Conservation (phyloP, 2,797 vertebrate species). For the Leucoraja ocellata region DNA sequence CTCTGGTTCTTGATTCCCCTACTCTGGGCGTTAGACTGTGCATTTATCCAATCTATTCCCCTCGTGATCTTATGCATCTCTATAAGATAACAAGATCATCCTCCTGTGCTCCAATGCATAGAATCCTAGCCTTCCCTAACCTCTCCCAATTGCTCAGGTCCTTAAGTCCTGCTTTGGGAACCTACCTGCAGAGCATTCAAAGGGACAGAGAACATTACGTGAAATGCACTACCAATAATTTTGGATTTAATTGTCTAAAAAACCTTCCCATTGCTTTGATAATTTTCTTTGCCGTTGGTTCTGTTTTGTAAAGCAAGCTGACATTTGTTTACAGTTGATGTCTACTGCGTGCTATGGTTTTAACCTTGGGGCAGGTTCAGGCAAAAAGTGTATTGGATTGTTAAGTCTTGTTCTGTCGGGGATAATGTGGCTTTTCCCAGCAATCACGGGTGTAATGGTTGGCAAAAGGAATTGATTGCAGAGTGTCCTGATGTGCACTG, state of each 20-base stretch:
- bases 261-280: not conserved
- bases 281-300: not conserved
- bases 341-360: not conserved
- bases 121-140: too few relatives aligned
- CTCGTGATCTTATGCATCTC: too few relatives aligned
- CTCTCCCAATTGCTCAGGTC: too few relatives aligned
- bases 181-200: too few relatives aligned
- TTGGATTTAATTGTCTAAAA: not conserved
- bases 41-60: too few relatives aligned
- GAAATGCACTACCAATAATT: not conserved
- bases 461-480: not conserved
- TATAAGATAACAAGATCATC: too few relatives aligned
- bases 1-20: too few relatives aligned
- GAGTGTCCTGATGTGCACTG: not conserved
- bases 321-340: slow-evolving; percentile 19
- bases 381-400: not conserved
- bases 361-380: not conserved
- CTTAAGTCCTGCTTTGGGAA: too few relatives aligned
- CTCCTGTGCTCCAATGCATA: too few relatives aligned
- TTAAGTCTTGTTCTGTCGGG: too few relatives aligned
- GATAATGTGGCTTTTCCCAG: not conserved
- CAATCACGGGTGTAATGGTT: not conserved
- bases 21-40: too few relatives aligned
- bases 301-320: slow-evolving; percentile 24
- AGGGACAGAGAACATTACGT: not conserved